Evolutionary conservation across 2,888 invertebrate genomes (phyloP).

Genomic region (Acleris cristana): DNA sequence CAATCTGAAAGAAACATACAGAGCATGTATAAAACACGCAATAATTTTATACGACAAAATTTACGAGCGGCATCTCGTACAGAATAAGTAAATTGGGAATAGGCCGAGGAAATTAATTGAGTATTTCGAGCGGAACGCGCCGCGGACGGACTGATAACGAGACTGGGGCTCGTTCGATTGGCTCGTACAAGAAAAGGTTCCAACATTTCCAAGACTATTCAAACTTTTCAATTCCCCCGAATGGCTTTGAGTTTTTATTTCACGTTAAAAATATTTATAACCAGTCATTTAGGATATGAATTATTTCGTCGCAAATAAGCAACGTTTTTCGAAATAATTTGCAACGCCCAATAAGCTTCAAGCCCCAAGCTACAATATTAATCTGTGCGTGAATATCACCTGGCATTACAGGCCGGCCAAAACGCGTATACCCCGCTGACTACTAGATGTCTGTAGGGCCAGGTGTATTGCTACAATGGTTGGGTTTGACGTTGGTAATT

Average conservation of each 20-base stretch:
- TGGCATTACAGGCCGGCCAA: conserved; percentile 6
- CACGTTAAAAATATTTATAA: not conserved
- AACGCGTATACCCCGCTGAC: conserved; percentile 10
- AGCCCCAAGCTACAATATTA: conserved; percentile 3
- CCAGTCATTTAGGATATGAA: not conserved
- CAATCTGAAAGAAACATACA: not conserved
- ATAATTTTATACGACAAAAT: no score
- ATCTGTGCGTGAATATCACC: conserved; percentile 12
- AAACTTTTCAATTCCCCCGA: not conserved
- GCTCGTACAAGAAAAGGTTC: conserved; percentile 6
- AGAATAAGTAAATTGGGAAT: conserved; percentile 8
- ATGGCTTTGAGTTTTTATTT: not conserved
- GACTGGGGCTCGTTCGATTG: conserved; percentile 7
- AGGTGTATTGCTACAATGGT: conserved; percentile 12
- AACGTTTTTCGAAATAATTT: not conserved
- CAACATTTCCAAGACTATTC: conserved; percentile 4
- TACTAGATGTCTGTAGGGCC: not conserved
- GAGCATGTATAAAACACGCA: not conserved
- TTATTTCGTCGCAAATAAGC: not conserved
- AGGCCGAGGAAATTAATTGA: conserved; percentile 14
- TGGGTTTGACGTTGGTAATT: conserved; percentile 23
- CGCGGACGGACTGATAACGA: conserved; percentile 19
- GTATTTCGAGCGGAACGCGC: conserved; percentile 11
- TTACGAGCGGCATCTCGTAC: not conserved
- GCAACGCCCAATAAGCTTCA: not conserved